A percentile compares a stretch with the other conserved stretches of the same genome.
Evolutionary conservation across 2,113 vertebrate genomes (phyloP).

Genomic region (Microcebus lehilahytsara): DNA sequence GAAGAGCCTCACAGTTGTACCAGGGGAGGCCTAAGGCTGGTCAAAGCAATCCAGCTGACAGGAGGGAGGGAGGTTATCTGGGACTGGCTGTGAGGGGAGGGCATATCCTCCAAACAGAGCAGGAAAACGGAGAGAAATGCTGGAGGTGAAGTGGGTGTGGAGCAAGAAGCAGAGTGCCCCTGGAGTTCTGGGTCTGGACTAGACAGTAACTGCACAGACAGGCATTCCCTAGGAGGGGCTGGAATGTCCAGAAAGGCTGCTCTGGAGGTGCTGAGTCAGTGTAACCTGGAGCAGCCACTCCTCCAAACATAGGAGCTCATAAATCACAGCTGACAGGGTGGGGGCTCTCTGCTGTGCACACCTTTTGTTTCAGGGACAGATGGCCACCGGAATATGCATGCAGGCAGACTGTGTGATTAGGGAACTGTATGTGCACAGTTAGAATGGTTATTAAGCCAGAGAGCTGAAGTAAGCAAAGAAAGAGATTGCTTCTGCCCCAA

Average conservation of each 20-base stretch:
- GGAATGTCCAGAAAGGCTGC: background rate
- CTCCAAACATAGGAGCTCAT: background rate
- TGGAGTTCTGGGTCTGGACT: background rate
- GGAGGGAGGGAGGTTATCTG: background rate
- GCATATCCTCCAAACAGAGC: too few species aligned
- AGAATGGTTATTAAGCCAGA: background rate
- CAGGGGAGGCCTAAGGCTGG: too few species aligned
- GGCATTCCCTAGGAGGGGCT: background rate
- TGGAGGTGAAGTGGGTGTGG: too few species aligned
- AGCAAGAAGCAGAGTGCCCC: background rate
- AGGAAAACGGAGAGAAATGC: background rate
- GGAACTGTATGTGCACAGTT: too few species aligned
- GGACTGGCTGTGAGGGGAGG: too few species aligned
- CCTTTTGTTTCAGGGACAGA: conserved; percentile 52
- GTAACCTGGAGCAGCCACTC: background rate
- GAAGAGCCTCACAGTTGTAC: background rate
- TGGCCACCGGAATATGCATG: background rate
- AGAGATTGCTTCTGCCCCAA: background rate
- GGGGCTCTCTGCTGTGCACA: background rate
- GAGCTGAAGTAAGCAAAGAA: background rate
- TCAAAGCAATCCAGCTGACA: background rate
- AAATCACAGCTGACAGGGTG: conserved; percentile 23
- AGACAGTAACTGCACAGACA: background rate
- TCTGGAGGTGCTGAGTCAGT: background rate
- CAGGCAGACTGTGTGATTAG: background rate